These are phyloP conservation scores for Leptothorax acervorum DNA, from an alignment of 2,888 invertebrate species.

Conservation along the genomic window DNA sequence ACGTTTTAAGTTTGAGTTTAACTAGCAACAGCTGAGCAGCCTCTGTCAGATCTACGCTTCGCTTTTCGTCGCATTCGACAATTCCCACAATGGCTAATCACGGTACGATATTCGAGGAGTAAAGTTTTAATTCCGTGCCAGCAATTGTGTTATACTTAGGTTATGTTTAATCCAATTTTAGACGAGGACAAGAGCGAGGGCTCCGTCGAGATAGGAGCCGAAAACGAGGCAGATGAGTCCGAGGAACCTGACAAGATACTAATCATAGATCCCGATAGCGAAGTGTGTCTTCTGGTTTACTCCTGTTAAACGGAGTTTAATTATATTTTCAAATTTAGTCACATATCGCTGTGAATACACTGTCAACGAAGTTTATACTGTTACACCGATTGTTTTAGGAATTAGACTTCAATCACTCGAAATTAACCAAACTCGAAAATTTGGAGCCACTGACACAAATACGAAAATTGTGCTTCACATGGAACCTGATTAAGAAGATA, in stretches of 20 bases:
- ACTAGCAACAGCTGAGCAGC: not conserved
- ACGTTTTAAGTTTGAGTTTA: not conserved
- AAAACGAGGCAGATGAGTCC: slow-evolving; percentile 73
- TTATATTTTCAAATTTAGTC: not conserved
- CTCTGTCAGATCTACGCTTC: not conserved
- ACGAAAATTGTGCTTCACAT: slow-evolving; percentile 94
- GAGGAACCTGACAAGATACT: slow-evolving; percentile 88
- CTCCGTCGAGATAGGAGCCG: slow-evolving; percentile 76
- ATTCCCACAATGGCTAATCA: slow-evolving; percentile 67
- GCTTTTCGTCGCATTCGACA: not conserved
- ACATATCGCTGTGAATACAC: slow-evolving; percentile 11
- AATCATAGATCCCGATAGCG: slow-evolving; percentile 89
- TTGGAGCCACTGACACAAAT: slow-evolving; percentile 92
- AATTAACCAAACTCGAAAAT: slow-evolving; percentile 94
- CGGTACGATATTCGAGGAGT: slow-evolving; percentile 58
- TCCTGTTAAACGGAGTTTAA: not conserved
- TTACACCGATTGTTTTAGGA: slow-evolving; percentile 83
- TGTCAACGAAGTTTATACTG: not conserved
- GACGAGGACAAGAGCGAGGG: slow-evolving; percentile 78
- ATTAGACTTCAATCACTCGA: slow-evolving; percentile 96
- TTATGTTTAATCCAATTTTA: slow-evolving; percentile 56
- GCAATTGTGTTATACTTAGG: slow-evolving; percentile 4
- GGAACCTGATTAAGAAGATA: slow-evolving; percentile 98
- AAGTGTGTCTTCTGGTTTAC: slow-evolving; percentile 76
- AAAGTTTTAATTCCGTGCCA: not conserved